Base-by-base conservation (phyloP, 2,797 vertebrate species). In the Otolemur crassicaudatus region DNA sequence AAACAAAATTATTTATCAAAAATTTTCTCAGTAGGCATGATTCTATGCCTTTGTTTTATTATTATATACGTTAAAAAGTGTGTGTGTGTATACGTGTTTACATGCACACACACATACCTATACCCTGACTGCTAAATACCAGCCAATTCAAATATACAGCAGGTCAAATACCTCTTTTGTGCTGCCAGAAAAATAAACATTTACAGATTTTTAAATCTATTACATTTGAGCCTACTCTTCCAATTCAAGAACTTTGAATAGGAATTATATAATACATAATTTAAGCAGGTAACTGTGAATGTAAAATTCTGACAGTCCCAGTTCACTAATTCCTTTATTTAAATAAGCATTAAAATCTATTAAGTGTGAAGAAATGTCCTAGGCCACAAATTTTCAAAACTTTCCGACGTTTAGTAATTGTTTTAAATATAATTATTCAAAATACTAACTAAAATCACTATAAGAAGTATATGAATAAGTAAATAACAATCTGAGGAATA, bases 321-420 rank as follows among this genome's bases (percentile, higher is more conserved):
- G 61, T 87, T 70, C 16, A 93, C 22, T 92, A n/a, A 92, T 29
- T 92, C 1, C n/a, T 61, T 61, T 3, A 94, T 58, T 31, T 22
- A 91, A 85, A 25, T 49, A 84, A 80, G 2, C 79, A 70, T 70
- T 86, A 40, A 94, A 93, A 31, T 3, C 0, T 76, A n/a, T 61
- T 87, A 63, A 76, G 2, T 61, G 60, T 70, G 83, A 94, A 94
- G 20, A 34, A 80, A 81, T 11, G 11, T 63, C 10, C 19, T 25
- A 88, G 43, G 53, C 17, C 90, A 8, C 75, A 19, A 70, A 90
- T 84, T 88, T 91, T 93, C 20, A 88, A 91, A 77, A 70, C 3
- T 20, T 23, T 23, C 6, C 9, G 80, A 69, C 23, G 0, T 53
- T 88, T 23, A 93, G 69, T 49, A 82, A 73, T 25, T 90, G 1